phyloP scores from a whole-genome alignment of 2,797 vertebrate genomes.

The Gephyroberyx darwinii region DNA sequence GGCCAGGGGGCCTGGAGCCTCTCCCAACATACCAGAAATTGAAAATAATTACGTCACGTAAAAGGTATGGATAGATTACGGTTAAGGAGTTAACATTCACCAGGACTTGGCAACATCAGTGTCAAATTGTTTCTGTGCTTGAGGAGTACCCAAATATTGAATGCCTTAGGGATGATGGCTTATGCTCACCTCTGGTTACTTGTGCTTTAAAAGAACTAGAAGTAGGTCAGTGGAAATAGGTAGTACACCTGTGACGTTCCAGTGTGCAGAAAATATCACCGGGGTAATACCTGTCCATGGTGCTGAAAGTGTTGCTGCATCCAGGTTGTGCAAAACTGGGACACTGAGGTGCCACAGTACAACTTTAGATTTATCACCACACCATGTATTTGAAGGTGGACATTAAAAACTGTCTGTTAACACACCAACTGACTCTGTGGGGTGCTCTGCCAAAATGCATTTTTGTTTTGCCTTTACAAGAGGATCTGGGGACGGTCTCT shows the following conservation, averaged over 20 bases:
- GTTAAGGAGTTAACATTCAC: background rate
- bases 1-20: too few relatives aligned
- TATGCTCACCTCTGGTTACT: constrained; percentile 31
- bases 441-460: too few relatives aligned
- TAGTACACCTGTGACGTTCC: constrained; percentile 61
- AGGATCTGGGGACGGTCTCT: too few relatives aligned
- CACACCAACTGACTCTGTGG: too few relatives aligned
- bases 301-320: constrained; percentile 30
- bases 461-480: too few relatives aligned
- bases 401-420: too few relatives aligned
- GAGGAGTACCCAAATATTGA: background rate
- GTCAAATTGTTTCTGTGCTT: too few relatives aligned
- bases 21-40: too few relatives aligned
- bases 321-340: constrained; percentile 21
- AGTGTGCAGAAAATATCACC: constrained; percentile 40
- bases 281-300: constrained; percentile 17
- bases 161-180: constrained; percentile 24
- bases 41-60: background rate
- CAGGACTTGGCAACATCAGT: constrained; percentile 6
- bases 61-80: background rate
- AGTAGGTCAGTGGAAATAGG: constrained; percentile 64
- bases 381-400: background rate
- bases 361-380: background rate
- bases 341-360: constrained; percentile 6
- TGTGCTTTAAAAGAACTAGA: constrained; percentile 58